These are phyloP conservation scores for Solea solea DNA, from an alignment of 2,113 vertebrate species.

Conservation along the genomic window DNA sequence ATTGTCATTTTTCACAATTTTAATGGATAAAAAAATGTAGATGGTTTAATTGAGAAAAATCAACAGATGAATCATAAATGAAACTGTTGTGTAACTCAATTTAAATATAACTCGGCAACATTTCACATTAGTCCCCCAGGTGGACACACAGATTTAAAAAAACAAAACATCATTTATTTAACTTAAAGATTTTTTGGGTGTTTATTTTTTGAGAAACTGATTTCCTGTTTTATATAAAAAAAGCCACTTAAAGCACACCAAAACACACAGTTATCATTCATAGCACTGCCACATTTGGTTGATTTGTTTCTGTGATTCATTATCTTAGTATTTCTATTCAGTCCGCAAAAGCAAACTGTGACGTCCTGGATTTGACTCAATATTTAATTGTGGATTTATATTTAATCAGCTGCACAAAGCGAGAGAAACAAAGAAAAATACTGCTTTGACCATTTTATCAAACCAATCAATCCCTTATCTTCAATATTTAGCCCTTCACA, in stretches of 20 bases:
- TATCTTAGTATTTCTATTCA: not conserved
- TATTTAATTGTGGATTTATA: slow-evolving; percentile 39
- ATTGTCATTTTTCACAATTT: too few species aligned
- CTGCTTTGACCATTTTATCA: not conserved
- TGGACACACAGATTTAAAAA: not conserved
- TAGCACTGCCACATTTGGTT: slow-evolving; percentile 30
- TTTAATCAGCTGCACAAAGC: slow-evolving; percentile 23
- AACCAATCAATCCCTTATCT: slow-evolving; percentile 20
- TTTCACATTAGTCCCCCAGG: not conserved
- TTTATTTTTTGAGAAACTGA: slow-evolving; percentile 31
- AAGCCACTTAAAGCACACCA: slow-evolving; percentile 32
- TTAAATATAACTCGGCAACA: not conserved
- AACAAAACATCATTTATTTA: slow-evolving; percentile 31
- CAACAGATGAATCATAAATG: too few species aligned
- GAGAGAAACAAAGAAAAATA: slow-evolving; percentile 2
- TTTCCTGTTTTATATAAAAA: slow-evolving; percentile 59
- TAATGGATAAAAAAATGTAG: too few species aligned
- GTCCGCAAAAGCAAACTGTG: slow-evolving; percentile 15
- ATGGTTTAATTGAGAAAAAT: too few species aligned
- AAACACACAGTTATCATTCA: slow-evolving; percentile 36
- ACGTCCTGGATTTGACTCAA: slow-evolving; percentile 8
- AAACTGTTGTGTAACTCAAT: too few species aligned
- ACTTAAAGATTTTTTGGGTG: slow-evolving; percentile 31
- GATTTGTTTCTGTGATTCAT: slow-evolving; percentile 11
- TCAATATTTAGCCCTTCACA: slow-evolving; percentile 37